A percentile compares a stretch with the other conserved stretches of the same genome.
Evolutionary conservation across 2,113 vertebrate genomes (phyloP).

Genomic region (Seriola dumerili): DNA sequence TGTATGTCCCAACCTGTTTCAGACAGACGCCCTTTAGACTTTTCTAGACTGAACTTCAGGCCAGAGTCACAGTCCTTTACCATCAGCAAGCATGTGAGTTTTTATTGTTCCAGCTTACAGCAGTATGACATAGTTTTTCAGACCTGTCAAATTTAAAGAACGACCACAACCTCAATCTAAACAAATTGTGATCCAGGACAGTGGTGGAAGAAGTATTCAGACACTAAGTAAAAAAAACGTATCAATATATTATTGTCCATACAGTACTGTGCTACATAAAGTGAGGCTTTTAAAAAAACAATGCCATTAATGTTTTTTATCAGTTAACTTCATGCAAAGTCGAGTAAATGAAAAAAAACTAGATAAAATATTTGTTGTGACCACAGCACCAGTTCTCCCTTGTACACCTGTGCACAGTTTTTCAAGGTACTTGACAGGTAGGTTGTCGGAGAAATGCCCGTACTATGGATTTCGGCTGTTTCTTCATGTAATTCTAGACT

Average conservation of each 20-base stretch:
- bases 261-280: not conserved
- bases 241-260: not conserved
- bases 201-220: not conserved
- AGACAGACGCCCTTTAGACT: slow-evolving; percentile 6
- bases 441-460: too few relatives aligned
- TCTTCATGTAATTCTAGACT: too few relatives aligned
- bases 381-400: too few relatives aligned
- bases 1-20: slow-evolving; percentile 19
- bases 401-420: too few relatives aligned
- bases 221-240: not conserved
- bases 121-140: not conserved
- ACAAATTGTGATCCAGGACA: not conserved
- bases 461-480: too few relatives aligned
- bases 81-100: not conserved
- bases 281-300: not conserved
- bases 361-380: too few relatives aligned
- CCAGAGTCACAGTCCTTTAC: not conserved
- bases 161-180: not conserved
- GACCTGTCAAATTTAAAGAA: not conserved
- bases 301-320: too few relatives aligned
- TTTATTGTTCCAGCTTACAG: not conserved
- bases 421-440: too few relatives aligned
- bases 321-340: too few relatives aligned
- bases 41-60: slow-evolving; percentile 48
- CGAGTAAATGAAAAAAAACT: too few relatives aligned